Evolutionary conservation across 2,888 invertebrate species (phyloP).

Genomic region (Apomyelois bistriatella): DNA sequence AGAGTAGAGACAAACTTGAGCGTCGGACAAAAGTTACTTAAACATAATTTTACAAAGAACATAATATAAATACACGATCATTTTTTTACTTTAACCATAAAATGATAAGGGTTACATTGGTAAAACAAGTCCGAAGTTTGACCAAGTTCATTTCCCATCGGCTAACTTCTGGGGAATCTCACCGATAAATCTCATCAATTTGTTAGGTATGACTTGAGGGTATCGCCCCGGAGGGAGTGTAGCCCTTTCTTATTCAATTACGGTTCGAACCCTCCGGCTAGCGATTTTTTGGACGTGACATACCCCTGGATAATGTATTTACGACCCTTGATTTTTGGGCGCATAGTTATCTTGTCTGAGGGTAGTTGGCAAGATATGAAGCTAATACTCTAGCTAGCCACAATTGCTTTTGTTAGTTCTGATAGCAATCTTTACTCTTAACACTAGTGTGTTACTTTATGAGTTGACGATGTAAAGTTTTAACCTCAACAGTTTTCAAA

Average conservation of each 20-base stretch:
- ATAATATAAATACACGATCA: conserved; percentile 13
- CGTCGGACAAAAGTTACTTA: too few species aligned
- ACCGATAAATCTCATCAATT: conserved; percentile 70
- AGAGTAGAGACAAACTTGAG: too few species aligned
- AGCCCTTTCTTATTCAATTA: conserved; percentile 63
- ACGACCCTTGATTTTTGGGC: conserved; percentile 14
- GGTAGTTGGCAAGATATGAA: neutral
- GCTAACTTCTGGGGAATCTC: conserved; percentile 64
- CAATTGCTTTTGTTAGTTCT: too few species aligned
- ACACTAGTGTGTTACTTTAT: too few species aligned
- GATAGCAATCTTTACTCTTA: too few species aligned
- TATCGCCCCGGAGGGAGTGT: conserved; percentile 41
- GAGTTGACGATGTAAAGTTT: too few species aligned
- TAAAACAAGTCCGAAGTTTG: conserved; percentile 54
- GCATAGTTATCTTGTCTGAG: neutral
- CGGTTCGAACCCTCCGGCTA: conserved; percentile 35
- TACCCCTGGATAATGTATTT: conserved; percentile 25
- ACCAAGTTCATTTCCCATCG: conserved; percentile 68
- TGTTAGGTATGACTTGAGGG: conserved; percentile 51
- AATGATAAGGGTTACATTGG: conserved; percentile 50
- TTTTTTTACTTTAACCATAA: conserved; percentile 28
- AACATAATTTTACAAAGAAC: too few species aligned
- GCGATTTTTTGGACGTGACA: conserved; percentile 28
- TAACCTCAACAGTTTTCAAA: too few species aligned
- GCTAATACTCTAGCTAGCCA: too few species aligned